Base-by-base conservation (phyloP, 1,140 invertebrate genomes). In the Drosophila cardini region DNA sequence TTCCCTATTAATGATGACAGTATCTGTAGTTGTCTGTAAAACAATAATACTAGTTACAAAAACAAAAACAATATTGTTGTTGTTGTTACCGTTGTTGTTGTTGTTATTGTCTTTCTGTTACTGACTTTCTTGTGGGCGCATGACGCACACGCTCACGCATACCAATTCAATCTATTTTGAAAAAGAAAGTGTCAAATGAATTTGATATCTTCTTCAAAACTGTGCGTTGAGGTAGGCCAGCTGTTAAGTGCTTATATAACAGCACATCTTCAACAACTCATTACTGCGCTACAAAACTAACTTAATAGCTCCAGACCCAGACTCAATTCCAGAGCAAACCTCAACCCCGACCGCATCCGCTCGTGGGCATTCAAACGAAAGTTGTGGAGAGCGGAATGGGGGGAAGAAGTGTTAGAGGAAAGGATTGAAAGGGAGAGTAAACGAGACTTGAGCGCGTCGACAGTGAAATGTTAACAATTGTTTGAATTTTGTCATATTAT, bases 391-490 rank as follows among this genome's bases (percentile, higher is more conserved):
- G 52, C 21, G 21, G 21, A 26, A 26, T 26, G 21, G 21, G n/a
- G n/a, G n/a, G n/a, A n/a, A n/a, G n/a, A n/a, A n/a, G n/a, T n/a
- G n/a, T n/a, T n/a, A n/a, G n/a, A 36, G 32, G 13, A 11, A 38
- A 34, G 2, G 50, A 63, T 32, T 15, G 53, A 70, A 18, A 64
- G 55, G 70, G 32, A 46, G 53, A 46, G 52, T 68, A 40, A 70
- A 67, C n/a, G n/a, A 61, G 67, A 58, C 56, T 48, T 56, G 21
- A 48, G 63, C 38, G 73, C 62, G 65, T 64, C 52, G 71, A 75
- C 78, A 78, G 78, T 61, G 67, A 87, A 82, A 86, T 82, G 75
- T 72, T 87, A 78, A 85, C 82, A 82, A 82, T 87, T 72, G 72
- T 43, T 68, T 53, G 32, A 30, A 30, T 57, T 40, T 61, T 69